phyloP scores from a whole-genome alignment of 2,797 vertebrate genomes.

The Sebastiscus tertius region DNA sequence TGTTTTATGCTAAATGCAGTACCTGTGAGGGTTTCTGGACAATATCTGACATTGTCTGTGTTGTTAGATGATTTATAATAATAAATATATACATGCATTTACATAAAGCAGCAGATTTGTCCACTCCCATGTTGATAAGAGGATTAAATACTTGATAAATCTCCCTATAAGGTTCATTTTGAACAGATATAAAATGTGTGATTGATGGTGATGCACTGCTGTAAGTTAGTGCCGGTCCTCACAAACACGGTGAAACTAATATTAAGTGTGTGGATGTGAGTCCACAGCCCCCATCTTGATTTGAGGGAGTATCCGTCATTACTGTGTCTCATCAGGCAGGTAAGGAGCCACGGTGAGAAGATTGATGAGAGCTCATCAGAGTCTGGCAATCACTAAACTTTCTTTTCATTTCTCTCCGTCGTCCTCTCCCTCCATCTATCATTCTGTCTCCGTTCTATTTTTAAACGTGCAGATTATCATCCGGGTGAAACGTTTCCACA shows the following conservation, averaged over 20 bases:
- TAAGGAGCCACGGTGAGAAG: slow-evolving; percentile 8
- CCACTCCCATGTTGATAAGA: no score
- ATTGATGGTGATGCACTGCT: not conserved
- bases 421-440: slow-evolving; percentile 40
- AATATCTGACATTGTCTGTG: no score
- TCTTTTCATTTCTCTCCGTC: slow-evolving; percentile 55
- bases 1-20: no score
- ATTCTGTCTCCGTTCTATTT: slow-evolving; percentile 36
- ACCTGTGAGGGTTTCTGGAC: no score
- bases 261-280: not conserved
- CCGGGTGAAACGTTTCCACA: slow-evolving; percentile 7
- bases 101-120: no score
- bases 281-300: slow-evolving; percentile 47
- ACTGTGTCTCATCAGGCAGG: slow-evolving; percentile 62
- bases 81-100: no score
- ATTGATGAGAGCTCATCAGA: slow-evolving; percentile 63
- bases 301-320: slow-evolving; percentile 49
- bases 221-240: not conserved
- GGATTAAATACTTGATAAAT: accelerated
- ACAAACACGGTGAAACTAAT: not conserved
- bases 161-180: no score
- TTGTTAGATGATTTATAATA: no score
- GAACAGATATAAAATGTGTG: no score
- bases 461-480: slow-evolving; percentile 32
- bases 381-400: slow-evolving; percentile 58